A percentile compares a stretch with the other conserved stretches of the same genome.
phyloP scores from a whole-genome alignment of 2,113 vertebrate genomes.

The Psilopsiagon aurifrons region DNA sequence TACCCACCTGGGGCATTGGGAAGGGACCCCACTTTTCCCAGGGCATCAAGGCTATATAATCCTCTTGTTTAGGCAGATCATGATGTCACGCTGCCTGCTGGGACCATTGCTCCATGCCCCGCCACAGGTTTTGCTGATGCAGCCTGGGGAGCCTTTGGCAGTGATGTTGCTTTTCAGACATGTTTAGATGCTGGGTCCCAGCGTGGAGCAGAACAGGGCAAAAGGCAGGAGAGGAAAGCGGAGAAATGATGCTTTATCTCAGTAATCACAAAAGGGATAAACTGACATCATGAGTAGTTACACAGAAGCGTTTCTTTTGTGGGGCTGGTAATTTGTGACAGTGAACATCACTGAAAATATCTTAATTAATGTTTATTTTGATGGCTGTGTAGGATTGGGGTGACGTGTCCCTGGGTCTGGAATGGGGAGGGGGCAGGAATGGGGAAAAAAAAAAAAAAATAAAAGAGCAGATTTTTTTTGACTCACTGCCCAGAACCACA shows the following conservation, averaged over 20 bases:
- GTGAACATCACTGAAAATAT: conserved; percentile 36
- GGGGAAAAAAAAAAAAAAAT: background rate
- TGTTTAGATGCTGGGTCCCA: fast-evolving
- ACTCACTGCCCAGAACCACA: conserved; percentile 67
- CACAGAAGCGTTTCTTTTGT: conserved; percentile 36
- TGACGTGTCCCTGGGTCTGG: conserved; percentile 53
- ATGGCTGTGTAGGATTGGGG: conserved; percentile 55
- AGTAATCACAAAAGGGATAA: background rate
- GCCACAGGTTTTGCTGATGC: background rate
- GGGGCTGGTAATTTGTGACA: conserved; percentile 62
- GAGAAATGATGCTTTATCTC: conserved; percentile 32
- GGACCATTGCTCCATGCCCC: fast-evolving
- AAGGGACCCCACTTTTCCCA: background rate
- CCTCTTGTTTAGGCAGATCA: fast-evolving
- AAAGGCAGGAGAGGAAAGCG: background rate
- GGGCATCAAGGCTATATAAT: background rate
- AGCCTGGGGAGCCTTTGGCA: fast-evolving
- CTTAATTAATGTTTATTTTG: conserved; percentile 71
- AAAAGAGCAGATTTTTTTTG: conserved; percentile 30
- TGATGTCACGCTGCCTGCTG: fast-evolving
- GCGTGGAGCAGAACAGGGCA: fast-evolving
- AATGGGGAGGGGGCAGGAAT: background rate
- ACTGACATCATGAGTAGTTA: conserved; percentile 54
- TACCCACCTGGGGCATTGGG: fast-evolving
- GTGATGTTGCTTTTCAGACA: background rate